phyloP scores from a whole-genome alignment of 2,113 vertebrate genomes.

The Ceyx cyanopectus region DNA sequence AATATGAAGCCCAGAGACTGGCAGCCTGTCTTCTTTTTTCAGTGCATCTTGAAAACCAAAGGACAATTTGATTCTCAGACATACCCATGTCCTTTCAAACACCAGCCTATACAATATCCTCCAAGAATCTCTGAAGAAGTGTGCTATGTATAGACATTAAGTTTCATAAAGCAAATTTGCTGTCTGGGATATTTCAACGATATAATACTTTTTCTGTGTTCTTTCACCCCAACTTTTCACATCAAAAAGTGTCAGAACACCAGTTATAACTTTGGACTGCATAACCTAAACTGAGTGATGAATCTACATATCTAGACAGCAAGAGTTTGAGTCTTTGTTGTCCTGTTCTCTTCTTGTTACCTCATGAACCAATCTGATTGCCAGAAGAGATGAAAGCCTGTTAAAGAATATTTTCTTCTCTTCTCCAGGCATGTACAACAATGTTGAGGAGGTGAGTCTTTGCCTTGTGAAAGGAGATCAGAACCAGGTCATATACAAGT shows the following conservation, averaged over 20 bases:
- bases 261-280: neutral
- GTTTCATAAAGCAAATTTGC: neutral
- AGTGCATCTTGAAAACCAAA: neutral
- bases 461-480: neutral
- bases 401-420: neutral
- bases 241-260: neutral
- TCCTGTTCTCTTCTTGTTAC: neutral
- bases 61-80: neutral
- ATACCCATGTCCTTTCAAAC: neutral
- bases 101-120: neutral
- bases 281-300: neutral
- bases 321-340: neutral
- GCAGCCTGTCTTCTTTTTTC: neutral
- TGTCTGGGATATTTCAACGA: neutral
- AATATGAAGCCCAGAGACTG: neutral
- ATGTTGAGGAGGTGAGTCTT: neutral
- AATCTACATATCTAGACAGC: neutral
- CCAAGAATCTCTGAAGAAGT: neutral
- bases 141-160: neutral
- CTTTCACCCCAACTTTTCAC: neutral
- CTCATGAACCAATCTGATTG: neutral
- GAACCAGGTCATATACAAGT: neutral
- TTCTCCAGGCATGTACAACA: rapidly evolving
- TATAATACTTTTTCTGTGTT: neutral
- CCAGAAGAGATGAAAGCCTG: neutral